phyloP scores from a whole-genome alignment of 1,140 invertebrate genomes.

The Orius insidiosus region DNA sequence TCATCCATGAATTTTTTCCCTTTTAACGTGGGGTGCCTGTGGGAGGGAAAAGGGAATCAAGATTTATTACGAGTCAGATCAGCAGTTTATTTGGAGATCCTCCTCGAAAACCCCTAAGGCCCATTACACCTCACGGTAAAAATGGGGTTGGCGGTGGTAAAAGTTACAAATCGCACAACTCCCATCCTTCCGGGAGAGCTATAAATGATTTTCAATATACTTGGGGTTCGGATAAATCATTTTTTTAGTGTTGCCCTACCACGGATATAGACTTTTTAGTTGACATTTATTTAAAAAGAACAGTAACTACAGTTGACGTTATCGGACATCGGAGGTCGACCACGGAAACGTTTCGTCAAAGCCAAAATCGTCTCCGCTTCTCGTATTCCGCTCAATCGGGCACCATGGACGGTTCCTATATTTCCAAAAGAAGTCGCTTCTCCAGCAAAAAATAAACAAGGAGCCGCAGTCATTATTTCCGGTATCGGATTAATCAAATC shows the following conservation, averaged over 20 bases:
- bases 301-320: not conserved
- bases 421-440: constrained; percentile 66
- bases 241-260: no score
- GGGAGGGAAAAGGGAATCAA: not conserved
- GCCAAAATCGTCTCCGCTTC: constrained; percentile 55
- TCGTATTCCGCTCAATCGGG: constrained; percentile 57
- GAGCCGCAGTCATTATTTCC: constrained; percentile 32
- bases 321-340: constrained; percentile 3
- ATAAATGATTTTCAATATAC: no score
- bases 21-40: not conserved
- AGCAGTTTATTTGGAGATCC: no score
- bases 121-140: no score
- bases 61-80: no score
- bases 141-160: no score
- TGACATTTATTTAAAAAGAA: no score
- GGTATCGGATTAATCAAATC: constrained; percentile 45
- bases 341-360: constrained; percentile 14
- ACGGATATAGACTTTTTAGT: no score
- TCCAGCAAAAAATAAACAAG: constrained; percentile 78
- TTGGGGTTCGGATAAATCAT: no score
- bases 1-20: not conserved
- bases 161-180: no score
- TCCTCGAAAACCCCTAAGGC: no score
- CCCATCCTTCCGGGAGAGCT: no score
- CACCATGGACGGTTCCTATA: constrained; percentile 63